Base-by-base conservation (phyloP, 2,888 invertebrate genomes). In the Dryadula phaetusa region DNA sequence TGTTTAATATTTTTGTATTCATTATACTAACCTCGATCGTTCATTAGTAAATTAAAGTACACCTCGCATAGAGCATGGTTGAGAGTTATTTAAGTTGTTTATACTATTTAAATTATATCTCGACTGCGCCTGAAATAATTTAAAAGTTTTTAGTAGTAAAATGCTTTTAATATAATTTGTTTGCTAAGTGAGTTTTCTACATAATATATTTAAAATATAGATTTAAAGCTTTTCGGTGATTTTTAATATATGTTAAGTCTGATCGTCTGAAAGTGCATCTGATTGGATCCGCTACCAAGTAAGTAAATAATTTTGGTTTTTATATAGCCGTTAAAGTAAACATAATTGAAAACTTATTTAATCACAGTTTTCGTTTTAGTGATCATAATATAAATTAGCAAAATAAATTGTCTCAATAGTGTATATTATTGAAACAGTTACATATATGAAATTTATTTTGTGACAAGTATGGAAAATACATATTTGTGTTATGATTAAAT, bases 11-110 rank as follows among this genome's bases (percentile, higher is more conserved):
- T 32, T 63, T 63, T 25, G 20, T 32, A 44, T 49, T 63, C 37
- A 44, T 63, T 58, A 58, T 6, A 53, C 28, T 53, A 20, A 42
- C 42, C 52, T 28, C 7, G 32, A 53, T 8, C 16, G 28, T 62
- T 52, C 18, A 37, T 4, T 22, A 42, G 47, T 61, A n/a, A 61
- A 60, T 60, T 60, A 46, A 61, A 63, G 16, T 63, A 53, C 25
- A 22, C 37, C 62, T 42, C 16, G 28, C 42, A 25, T 16, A 25
- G n/a, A 58, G 16, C 42, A 42, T 37, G 28, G 37, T 52, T 49
- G 18, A 18, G 49, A 40, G 49, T 25, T 40, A 40, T 49, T 52
- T 40, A 7, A 47, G 20, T n/a, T 34, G 53, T 34, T 53, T 14
- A 0, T 18, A 53, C 34, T 34, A 20, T 20, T 34, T 34, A 5